Conservation (phyloP, 2,888 invertebrate genomes). For the Lissocephala sabroskyi region DNA sequence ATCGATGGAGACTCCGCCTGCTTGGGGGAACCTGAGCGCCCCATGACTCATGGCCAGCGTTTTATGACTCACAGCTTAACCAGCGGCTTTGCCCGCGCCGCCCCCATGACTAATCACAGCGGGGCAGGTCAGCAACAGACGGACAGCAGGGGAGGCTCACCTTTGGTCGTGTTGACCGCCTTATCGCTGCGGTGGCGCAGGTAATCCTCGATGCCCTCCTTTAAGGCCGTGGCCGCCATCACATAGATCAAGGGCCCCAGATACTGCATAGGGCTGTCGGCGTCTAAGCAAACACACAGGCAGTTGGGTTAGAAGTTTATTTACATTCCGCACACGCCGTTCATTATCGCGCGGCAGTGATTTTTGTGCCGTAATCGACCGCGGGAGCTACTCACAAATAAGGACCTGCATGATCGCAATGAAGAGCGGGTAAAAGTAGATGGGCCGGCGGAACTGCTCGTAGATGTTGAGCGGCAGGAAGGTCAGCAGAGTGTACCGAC, state of each 20-base stretch:
- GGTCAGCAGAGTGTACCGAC: constrained; percentile 2
- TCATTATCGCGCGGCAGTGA: no score
- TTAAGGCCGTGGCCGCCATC: neutral
- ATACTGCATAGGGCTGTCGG: neutral
- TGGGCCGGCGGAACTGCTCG: constrained; percentile 1
- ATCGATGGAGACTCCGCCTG: no score
- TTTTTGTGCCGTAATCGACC: no score
- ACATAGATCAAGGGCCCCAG: neutral
- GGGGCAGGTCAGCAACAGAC: no score
- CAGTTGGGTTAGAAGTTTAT: no score
- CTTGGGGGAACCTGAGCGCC: neutral
- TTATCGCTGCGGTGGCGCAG: neutral
- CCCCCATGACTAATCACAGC: no score
- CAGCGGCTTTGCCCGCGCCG: no score
- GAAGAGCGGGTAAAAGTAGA: constrained; percentile 2
- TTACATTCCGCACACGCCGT: no score
- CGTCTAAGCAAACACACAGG: no score
- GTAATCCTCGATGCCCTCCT: constrained; percentile 1
- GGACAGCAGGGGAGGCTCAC: no score
- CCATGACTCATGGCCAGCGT: neutral
- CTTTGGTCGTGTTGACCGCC: neutral
- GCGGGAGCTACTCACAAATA: constrained; percentile 7
- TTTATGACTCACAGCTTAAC: neutral
- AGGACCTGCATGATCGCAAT: neutral
- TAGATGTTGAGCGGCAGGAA: constrained; percentile 3